Evolutionary conservation across 1,140 invertebrate species (phyloP).

Genomic region (Aphidius ervi): DNA sequence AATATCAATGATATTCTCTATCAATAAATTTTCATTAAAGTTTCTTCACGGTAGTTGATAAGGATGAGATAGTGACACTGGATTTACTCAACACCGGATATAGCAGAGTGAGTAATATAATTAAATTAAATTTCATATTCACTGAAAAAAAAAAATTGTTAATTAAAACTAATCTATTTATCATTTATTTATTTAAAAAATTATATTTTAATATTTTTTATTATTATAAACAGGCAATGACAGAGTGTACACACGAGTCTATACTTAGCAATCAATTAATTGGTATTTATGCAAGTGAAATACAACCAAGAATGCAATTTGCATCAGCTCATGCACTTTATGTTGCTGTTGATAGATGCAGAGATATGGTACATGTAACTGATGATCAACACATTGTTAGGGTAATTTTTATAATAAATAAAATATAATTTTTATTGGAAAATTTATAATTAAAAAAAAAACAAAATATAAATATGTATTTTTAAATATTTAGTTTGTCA

Average conservation of each 20-base stretch:
- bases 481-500: conserved; percentile 67
- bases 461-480: conserved; percentile 19
- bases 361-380: conserved; percentile 83
- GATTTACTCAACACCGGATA: conserved; percentile 68
- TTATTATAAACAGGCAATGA: conserved; percentile 38
- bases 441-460: conserved; percentile 10
- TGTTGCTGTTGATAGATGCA: conserved; percentile 76
- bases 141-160: too few species aligned
- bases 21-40: conserved; percentile 44
- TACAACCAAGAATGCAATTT: conserved; percentile 56
- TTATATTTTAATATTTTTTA: background rate
- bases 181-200: conserved; percentile 12
- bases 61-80: conserved; percentile 63
- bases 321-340: conserved; percentile 70
- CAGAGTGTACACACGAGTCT: conserved; percentile 63
- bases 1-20: conserved; percentile 1
- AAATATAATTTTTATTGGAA: conserved; percentile 4
- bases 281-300: conserved; percentile 58
- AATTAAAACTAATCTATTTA: background rate
- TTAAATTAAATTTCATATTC: background rate
- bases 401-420: conserved; percentile 51
- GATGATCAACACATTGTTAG: conserved; percentile 79
- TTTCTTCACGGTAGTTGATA: conserved; percentile 58
- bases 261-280: conserved; percentile 65
- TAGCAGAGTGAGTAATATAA: conserved; percentile 65